Base-by-base conservation (phyloP, 1,140 invertebrate species). In the Papilio helenus region DNA sequence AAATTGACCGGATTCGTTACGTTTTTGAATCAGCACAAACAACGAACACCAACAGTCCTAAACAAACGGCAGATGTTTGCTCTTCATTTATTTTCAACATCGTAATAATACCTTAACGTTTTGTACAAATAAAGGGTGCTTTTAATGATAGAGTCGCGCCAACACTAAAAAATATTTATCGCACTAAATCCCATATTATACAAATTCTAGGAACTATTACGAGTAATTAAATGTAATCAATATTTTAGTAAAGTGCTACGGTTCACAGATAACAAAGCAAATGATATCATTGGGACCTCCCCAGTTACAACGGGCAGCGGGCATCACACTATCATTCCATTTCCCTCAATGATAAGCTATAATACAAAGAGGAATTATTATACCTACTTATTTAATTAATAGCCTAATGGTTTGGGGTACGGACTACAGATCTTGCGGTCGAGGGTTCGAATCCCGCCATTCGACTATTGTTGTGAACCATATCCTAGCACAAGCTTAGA, bases 11-110 rank as follows among this genome's bases (percentile, higher is more conserved):
- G 74, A 76, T 76, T 58, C 49, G 74, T 55, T 58, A 58, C 74
- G 74, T 58, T 76, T 76, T 58, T 58, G 51, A 76, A 76, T 76
- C 74, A 76, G 74, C 51, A 58, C 74, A 76, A 76, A 76, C 74
- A 76, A 76, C 49, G 74, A 76, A 76, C 12, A 55, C 23, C 73
- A 76, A 76, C 73, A 76, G 74, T 76, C 74, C 74, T 58, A 76
- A 76, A 76, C 74, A 76, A 76, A 76, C 74, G 49, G 16, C 29
- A 44, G 20, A 58, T 76, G 51, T 76, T 76, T 76, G 49, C 49
- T 58, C 49, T 76, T 76, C 49, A 58, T 76, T 76, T 76, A 39
- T 76, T 76, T 76, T 76, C 72, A 58, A 76, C 74, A 76, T 76
- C n/a, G 26, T 49, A 76, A 58, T 76, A 76, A 76, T 76, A 76